Evolutionary conservation across 1,140 invertebrate genomes (phyloP).

Genomic region (Lasaia peninsularis): DNA sequence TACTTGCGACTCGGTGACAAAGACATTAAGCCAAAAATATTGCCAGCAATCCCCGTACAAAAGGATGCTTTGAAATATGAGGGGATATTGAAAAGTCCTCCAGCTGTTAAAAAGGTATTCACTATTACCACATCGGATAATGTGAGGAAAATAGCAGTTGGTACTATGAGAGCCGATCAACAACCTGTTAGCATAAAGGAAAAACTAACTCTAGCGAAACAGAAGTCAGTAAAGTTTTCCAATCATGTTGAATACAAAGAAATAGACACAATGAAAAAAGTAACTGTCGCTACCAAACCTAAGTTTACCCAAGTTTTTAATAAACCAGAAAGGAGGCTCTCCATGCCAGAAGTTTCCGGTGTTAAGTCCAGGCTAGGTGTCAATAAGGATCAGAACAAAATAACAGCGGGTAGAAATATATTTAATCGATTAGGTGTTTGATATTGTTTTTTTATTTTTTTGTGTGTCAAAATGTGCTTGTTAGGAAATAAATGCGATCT

Average conservation of each 20-base stretch:
- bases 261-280: conserved; percentile 48
- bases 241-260: conserved; percentile 69
- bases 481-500: too few species aligned
- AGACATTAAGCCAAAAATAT: conserved; percentile 20
- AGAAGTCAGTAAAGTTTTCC: conserved; percentile 72
- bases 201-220: conserved; percentile 51
- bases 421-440: conserved; percentile 3
- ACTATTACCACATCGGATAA: conserved; percentile 56
- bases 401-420: neutral
- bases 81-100: conserved; percentile 58
- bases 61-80: conserved; percentile 70
- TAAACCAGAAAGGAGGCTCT: conserved; percentile 61
- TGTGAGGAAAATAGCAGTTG: conserved; percentile 49
- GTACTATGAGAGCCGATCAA: conserved; percentile 71
- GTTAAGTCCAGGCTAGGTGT: conserved; percentile 27
- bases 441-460: neutral
- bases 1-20: conserved; percentile 62
- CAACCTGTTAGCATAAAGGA: conserved; percentile 60
- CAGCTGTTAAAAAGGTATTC: conserved; percentile 48
- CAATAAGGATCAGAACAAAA: neutral
- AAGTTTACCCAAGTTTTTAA: conserved; percentile 54
- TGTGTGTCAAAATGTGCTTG: neutral
- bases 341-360: conserved; percentile 46
- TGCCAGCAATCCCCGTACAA: conserved; percentile 37
- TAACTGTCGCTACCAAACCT: conserved; percentile 15